Conservation (phyloP, 2,888 invertebrate genomes). For the Cheilosia pagana region DNA sequence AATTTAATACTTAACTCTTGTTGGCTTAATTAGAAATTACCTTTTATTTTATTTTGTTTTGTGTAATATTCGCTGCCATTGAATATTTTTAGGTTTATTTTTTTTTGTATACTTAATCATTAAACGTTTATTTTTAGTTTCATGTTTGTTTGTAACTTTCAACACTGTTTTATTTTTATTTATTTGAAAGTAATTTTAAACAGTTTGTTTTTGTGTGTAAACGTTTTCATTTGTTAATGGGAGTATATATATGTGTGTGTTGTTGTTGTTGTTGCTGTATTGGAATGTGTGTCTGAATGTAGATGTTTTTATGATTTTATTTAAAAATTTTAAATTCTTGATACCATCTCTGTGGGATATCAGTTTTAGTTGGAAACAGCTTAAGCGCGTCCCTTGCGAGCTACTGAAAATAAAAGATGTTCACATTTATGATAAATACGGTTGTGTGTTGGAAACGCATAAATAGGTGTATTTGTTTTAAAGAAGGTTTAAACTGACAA, state of each 20-base stretch:
- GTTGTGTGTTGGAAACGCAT: too few relatives aligned
- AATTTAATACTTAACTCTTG: constrained; percentile 51
- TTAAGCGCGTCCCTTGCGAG: constrained; percentile 83
- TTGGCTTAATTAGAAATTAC: constrained; percentile 31
- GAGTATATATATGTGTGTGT: constrained; percentile 66
- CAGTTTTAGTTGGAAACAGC: constrained; percentile 76
- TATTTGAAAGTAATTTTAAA: constrained; percentile 31
- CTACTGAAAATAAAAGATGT: constrained; percentile 77
- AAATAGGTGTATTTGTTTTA: too few relatives aligned
- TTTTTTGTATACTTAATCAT: constrained; percentile 55
- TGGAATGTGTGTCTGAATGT: constrained; percentile 58
- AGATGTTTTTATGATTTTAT: constrained; percentile 28
- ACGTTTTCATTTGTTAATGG: constrained; percentile 61
- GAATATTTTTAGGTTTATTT: constrained; percentile 65
- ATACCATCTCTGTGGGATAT: constrained; percentile 49
- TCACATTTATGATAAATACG: too few relatives aligned
- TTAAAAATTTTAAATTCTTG: constrained; percentile 32
- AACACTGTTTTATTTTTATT: constrained; percentile 50
- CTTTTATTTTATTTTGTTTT: constrained; percentile 33
- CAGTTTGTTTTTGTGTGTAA: constrained; percentile 58
- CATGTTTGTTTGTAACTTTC: constrained; percentile 47
- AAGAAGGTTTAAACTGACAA: too few relatives aligned
- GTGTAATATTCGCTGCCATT: constrained; percentile 66
- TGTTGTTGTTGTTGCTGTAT: constrained; percentile 78
- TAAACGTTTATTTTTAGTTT: constrained; percentile 76